These are phyloP conservation scores for Acanthis flammea DNA, from an alignment of 2,797 vertebrate species.

Conservation along the genomic window DNA sequence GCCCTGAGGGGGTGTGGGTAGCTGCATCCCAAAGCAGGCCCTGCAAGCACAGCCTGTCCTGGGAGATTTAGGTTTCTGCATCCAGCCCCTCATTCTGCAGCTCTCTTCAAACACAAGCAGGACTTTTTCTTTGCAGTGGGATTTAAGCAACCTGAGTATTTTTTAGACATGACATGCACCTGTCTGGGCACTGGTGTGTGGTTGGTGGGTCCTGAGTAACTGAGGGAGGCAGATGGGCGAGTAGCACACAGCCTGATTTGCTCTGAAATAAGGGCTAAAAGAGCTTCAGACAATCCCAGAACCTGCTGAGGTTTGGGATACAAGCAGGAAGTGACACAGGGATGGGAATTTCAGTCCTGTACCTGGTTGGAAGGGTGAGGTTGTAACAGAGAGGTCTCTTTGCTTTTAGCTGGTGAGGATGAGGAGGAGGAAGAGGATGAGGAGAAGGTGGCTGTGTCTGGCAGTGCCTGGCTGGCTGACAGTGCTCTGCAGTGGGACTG, in stretches of 20 bases:
- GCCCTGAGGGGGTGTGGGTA: rapidly evolving
- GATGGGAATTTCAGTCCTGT: too few relatives aligned
- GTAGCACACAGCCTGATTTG: background rate
- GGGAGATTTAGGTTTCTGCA: background rate
- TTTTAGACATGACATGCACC: background rate
- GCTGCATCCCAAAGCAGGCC: background rate
- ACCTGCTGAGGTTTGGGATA: background rate
- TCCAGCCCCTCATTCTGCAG: background rate
- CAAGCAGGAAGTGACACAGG: rapidly evolving
- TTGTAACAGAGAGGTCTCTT: background rate
- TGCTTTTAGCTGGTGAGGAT: background rate
- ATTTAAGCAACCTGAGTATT: background rate
- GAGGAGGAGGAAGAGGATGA: background rate
- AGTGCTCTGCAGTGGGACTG: rapidly evolving
- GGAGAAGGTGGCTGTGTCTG: background rate
- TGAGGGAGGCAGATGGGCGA: background rate
- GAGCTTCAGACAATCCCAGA: background rate
- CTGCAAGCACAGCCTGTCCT: background rate
- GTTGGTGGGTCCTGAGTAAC: background rate
- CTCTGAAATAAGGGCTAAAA: background rate
- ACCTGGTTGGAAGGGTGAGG: background rate
- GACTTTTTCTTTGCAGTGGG: background rate
- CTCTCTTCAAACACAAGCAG: background rate
- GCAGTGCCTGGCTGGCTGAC: background rate
- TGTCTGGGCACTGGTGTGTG: background rate